Conservation (phyloP, 1,140 invertebrate genomes). For the Onthophagus taurus region DNA sequence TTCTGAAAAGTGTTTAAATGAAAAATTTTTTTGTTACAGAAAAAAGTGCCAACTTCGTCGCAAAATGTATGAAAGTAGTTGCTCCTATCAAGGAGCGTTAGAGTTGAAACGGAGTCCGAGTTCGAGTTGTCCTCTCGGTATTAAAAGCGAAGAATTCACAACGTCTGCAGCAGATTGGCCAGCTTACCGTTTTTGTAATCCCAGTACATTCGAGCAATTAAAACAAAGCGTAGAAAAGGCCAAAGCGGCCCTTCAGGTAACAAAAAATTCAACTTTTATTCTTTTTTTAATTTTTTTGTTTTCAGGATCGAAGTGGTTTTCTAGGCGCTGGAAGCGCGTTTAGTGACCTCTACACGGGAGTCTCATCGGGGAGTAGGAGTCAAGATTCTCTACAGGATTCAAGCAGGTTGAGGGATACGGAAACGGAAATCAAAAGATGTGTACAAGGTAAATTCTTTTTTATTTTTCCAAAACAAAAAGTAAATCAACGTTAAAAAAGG, state of each 20-base stretch:
- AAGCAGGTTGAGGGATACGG: conserved; percentile 22
- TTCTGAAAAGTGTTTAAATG: background rate
- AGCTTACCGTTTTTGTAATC: conserved; percentile 60
- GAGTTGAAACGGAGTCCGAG: conserved; percentile 66
- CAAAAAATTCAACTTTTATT: background rate
- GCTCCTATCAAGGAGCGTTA: conserved; percentile 74
- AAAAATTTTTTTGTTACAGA: conserved; percentile 24
- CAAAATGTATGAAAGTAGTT: conserved; percentile 79
- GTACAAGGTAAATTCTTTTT: conserved; percentile 18
- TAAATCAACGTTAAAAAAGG: too few relatives aligned
- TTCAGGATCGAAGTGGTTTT: conserved; percentile 35
- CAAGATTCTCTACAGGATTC: conserved; percentile 27
- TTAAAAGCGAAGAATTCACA: conserved; percentile 52
- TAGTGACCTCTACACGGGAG: conserved; percentile 47
- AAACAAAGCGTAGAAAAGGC: conserved; percentile 84
- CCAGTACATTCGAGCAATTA: conserved; percentile 75
- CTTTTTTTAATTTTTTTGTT: conserved; percentile 9
- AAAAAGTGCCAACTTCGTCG: conserved; percentile 34
- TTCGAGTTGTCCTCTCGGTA: conserved; percentile 32
- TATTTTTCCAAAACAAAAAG: too few relatives aligned
- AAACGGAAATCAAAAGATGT: conserved; percentile 29
- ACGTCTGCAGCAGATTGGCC: conserved; percentile 56
- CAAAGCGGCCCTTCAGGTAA: conserved; percentile 65
- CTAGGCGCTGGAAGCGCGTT: conserved; percentile 46
- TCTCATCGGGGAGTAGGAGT: conserved; percentile 31